phyloP scores from a whole-genome alignment of 2,113 vertebrate genomes.

The Poeciliopsis turrubarensis region DNA sequence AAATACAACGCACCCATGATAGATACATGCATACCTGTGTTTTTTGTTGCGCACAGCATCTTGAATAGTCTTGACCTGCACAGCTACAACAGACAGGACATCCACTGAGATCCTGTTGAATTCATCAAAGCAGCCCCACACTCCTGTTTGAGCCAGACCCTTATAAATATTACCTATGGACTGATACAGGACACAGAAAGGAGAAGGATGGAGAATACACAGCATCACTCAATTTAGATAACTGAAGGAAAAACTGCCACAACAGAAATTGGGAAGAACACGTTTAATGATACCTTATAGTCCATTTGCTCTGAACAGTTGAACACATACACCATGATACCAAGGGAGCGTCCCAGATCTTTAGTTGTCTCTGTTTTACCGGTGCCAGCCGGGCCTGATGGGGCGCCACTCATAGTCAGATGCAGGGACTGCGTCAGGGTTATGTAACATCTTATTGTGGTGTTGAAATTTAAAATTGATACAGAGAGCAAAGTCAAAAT shows the following conservation, averaged over 20 bases:
- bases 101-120: conserved; percentile 82
- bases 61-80: conserved; percentile 82
- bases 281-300: conserved; percentile 74
- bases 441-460: conserved; percentile 78
- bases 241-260: neutral
- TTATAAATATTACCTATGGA: conserved; percentile 83
- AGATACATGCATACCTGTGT: conserved; percentile 66
- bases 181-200: conserved; percentile 34
- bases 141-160: conserved; percentile 81
- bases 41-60: conserved; percentile 81
- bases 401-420: conserved; percentile 76
- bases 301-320: conserved; percentile 87
- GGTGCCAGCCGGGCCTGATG: conserved; percentile 75
- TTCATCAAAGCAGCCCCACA: conserved; percentile 82
- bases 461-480: neutral
- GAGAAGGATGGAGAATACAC: neutral
- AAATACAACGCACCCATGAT: neutral
- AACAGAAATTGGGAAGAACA: neutral
- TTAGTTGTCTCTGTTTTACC: conserved; percentile 84
- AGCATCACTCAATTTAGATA: neutral
- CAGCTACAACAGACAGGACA: conserved; percentile 77
- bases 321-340: conserved; percentile 84
- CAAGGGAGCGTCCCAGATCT: conserved; percentile 77
- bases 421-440: conserved; percentile 78
- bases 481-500: neutral